These are phyloP conservation scores for Momotus momota DNA, from an alignment of 2,797 vertebrate species.

Conservation along the genomic window DNA sequence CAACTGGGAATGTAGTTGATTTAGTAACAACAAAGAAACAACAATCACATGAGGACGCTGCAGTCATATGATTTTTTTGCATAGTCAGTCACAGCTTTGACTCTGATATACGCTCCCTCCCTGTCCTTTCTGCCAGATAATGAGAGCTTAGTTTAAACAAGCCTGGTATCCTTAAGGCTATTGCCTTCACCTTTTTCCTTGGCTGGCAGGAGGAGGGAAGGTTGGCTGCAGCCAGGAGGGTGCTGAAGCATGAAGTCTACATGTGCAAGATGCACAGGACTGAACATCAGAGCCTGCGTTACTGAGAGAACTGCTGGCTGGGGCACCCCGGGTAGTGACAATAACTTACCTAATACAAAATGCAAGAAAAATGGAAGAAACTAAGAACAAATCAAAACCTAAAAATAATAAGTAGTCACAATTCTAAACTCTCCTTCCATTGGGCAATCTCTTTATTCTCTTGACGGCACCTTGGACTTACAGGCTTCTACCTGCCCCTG, in stretches of 20 bases:
- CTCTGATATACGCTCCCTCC: constrained; percentile 23
- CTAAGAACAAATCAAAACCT: not conserved
- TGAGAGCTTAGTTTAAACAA: constrained; percentile 58
- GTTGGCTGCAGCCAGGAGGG: not conserved
- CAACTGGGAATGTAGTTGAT: constrained; percentile 6
- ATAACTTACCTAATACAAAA: not conserved
- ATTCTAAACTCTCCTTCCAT: not conserved
- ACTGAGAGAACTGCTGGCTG: not conserved
- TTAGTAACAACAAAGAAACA: constrained; percentile 23
- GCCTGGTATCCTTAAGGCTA: not conserved
- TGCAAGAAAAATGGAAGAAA: not conserved
- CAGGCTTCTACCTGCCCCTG: not conserved
- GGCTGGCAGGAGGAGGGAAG: not conserved
- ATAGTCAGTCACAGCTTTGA: constrained; percentile 29
- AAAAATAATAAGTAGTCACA: not conserved
- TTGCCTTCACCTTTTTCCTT: constrained; percentile 1
- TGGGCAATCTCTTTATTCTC: not conserved
- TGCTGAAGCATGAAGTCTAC: not conserved
- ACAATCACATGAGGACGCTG: constrained; percentile 41
- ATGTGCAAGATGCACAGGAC: not conserved
- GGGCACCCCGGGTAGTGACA: not conserved
- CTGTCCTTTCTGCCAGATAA: constrained; percentile 36
- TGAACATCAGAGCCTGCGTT: not conserved
- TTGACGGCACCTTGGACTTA: not conserved
- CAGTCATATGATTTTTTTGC: constrained; percentile 66